Percentiles rank a stretch among this genome's conserved stretches.
Evolutionary conservation across 1,140 invertebrate genomes (phyloP).

Genomic region (Spodoptera litura): DNA sequence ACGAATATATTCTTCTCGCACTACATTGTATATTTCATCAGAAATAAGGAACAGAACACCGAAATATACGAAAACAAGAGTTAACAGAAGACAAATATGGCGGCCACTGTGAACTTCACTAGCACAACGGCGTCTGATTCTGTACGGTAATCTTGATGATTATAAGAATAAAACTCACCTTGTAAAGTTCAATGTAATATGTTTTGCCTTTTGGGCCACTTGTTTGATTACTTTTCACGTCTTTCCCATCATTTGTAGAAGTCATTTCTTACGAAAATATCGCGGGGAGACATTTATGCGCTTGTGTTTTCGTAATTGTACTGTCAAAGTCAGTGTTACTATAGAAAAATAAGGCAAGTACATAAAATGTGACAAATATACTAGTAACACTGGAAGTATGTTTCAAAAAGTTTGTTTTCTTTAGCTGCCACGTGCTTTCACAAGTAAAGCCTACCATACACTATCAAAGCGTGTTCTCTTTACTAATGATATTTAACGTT

Average conservation of each 20-base stretch:
- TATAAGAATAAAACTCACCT: conserved; percentile 77
- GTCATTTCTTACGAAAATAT: conserved; percentile 86
- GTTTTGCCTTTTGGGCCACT: conserved; percentile 80
- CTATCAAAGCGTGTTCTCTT: too few relatives aligned
- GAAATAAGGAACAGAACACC: conserved; percentile 29
- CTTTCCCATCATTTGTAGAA: conserved; percentile 86
- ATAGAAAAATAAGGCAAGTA: conserved; percentile 44
- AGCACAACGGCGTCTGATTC: conserved; percentile 81
- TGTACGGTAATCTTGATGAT: conserved; percentile 55
- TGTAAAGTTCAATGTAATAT: conserved; percentile 84
- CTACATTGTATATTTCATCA: neutral
- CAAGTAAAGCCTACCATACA: neutral
- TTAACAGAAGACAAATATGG: conserved; percentile 81
- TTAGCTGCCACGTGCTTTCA: neutral
- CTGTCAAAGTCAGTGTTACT: conserved; percentile 81
- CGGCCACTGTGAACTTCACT: conserved; percentile 80
- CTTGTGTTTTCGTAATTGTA: conserved; percentile 84
- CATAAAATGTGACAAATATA: neutral
- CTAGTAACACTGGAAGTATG: neutral
- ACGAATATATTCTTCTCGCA: conserved; percentile 25
- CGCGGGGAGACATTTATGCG: conserved; percentile 86
- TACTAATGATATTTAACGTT: too few relatives aligned
- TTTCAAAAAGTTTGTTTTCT: neutral
- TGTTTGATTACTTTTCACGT: conserved; percentile 83
- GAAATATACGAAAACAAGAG: conserved; percentile 75